phyloP scores from a whole-genome alignment of 2,113 vertebrate species.

The Pomatorhinus ruficollis region DNA sequence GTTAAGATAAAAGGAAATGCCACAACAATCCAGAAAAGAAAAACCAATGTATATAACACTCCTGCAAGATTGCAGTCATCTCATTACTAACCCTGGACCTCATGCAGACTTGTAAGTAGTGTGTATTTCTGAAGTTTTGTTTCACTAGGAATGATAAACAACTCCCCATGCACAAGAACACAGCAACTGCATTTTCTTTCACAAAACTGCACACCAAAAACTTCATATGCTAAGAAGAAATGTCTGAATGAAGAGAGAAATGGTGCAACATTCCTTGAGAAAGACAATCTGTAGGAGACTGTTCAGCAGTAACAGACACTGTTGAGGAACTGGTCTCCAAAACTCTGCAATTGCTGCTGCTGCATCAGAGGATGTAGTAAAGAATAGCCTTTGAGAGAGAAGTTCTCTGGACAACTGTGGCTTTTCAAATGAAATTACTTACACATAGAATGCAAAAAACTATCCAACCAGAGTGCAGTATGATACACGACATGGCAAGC shows the following conservation, averaged over 20 bases:
- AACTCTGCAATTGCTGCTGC: not conserved
- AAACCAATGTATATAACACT: not conserved
- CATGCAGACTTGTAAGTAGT: not conserved
- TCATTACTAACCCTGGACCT: not conserved
- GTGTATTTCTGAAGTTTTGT: not conserved
- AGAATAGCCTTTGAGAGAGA: not conserved
- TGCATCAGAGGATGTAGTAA: not conserved
- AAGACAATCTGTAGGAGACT: not conserved
- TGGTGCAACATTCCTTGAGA: not conserved
- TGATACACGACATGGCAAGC: not conserved
- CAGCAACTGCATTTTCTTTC: not conserved
- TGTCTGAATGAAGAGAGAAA: not conserved
- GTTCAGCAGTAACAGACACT: not conserved
- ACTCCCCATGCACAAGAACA: not conserved
- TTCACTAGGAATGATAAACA: not conserved
- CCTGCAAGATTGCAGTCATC: not conserved
- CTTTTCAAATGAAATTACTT: not conserved
- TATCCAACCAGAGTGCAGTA: not conserved
- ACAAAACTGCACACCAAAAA: not conserved
- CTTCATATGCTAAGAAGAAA: not conserved
- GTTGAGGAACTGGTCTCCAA: not conserved
- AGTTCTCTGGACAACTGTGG: not conserved
- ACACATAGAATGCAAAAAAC: not conserved
- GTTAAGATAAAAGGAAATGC: not conserved
- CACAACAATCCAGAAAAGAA: not conserved